Evolutionary conservation across 2,888 invertebrate genomes (phyloP).

Genomic region (Disparrhopalites patrizii): DNA sequence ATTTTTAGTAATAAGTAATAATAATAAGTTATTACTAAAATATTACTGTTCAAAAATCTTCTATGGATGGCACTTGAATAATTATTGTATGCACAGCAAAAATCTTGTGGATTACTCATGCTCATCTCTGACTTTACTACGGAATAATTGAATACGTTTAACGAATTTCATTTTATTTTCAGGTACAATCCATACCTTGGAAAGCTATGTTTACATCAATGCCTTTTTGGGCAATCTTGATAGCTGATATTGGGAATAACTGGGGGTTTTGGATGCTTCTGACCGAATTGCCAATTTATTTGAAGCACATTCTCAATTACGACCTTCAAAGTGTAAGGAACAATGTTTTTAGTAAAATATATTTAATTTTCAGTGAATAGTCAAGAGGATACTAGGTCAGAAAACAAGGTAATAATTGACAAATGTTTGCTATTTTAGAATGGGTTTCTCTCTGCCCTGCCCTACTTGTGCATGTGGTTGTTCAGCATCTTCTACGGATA

Average conservation of each 20-base stretch:
- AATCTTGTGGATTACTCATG: too few relatives aligned
- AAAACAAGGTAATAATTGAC: neutral
- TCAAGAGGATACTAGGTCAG: neutral
- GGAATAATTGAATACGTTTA: too few relatives aligned
- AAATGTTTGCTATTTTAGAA: slow-evolving; percentile 20
- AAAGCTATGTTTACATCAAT: slow-evolving; percentile 65
- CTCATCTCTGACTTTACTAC: too few relatives aligned
- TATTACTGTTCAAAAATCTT: too few relatives aligned
- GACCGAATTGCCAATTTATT: slow-evolving; percentile 75
- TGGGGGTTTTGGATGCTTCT: slow-evolving; percentile 83
- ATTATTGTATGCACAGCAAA: too few relatives aligned
- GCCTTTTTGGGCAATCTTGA: slow-evolving; percentile 76
- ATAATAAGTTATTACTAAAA: too few relatives aligned
- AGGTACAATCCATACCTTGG: slow-evolving; percentile 63
- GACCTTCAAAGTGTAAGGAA: slow-evolving; percentile 60
- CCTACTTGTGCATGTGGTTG: slow-evolving; percentile 32
- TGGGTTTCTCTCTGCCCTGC: slow-evolving; percentile 26
- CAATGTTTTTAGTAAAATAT: neutral
- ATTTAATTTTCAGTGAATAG: neutral
- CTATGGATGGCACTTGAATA: too few relatives aligned
- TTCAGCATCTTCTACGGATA: slow-evolving; percentile 26
- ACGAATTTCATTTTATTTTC: neutral
- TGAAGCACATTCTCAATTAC: slow-evolving; percentile 76
- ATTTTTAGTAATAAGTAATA: too few relatives aligned
- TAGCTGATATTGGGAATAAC: slow-evolving; percentile 69